These are phyloP conservation scores for Dusona sp. DNA, from an alignment of 2,888 invertebrate species.

Conservation along the genomic window DNA sequence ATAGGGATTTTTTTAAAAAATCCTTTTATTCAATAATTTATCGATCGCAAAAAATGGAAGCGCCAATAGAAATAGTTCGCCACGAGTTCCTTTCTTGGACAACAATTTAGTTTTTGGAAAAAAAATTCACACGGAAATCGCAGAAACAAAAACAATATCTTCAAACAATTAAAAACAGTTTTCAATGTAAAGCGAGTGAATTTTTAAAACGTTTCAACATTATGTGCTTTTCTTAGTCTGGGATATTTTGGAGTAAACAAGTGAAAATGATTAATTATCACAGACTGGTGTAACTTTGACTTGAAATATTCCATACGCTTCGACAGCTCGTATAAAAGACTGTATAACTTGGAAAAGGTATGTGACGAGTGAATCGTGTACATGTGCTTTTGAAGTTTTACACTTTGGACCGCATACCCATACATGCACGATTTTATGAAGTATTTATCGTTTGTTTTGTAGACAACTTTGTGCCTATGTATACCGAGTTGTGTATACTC, in stretches of 20 bases:
- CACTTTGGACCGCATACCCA: not conserved
- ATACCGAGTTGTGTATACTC: not conserved
- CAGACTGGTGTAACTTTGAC: not conserved
- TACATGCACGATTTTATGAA: constrained; percentile 13
- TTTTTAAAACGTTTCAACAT: too few relatives aligned
- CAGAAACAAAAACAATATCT: too few relatives aligned
- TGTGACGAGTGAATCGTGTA: constrained; percentile 50
- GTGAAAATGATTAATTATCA: not conserved
- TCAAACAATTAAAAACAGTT: too few relatives aligned
- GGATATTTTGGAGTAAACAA: not conserved
- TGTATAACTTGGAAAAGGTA: constrained; percentile 38
- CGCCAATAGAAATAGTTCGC: too few relatives aligned
- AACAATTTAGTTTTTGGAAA: too few relatives aligned
- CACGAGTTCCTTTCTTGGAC: too few relatives aligned
- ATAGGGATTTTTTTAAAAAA: too few relatives aligned
- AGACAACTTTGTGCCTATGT: not conserved
- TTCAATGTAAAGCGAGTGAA: too few relatives aligned
- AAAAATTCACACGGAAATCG: too few relatives aligned
- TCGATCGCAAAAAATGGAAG: too few relatives aligned
- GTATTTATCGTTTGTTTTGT: constrained; percentile 6
- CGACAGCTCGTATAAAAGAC: not conserved
- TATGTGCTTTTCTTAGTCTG: not conserved
- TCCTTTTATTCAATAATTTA: too few relatives aligned
- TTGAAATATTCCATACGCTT: not conserved
- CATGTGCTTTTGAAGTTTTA: constrained; percentile 54